These are phyloP conservation scores for Ovis canadensis DNA, from an alignment of 2,113 vertebrate species.

Conservation along the genomic window DNA sequence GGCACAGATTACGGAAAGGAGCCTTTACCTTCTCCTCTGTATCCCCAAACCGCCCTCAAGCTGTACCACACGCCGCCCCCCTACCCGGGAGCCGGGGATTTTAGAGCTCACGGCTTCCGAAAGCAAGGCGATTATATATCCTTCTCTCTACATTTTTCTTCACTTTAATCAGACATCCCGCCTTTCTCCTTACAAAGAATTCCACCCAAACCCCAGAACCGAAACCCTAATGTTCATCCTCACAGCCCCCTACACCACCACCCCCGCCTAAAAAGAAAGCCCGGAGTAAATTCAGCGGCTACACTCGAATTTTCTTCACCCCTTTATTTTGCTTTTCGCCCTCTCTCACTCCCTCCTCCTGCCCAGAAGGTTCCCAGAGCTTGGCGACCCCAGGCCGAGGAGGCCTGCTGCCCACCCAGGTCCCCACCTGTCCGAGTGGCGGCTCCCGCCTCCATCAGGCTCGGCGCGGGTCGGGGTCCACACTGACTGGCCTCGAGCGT, in stretches of 20 bases:
- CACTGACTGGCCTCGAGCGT: background rate
- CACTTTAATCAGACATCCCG: background rate
- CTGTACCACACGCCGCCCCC: background rate
- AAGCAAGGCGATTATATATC: background rate
- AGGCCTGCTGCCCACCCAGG: background rate
- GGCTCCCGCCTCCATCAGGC: background rate
- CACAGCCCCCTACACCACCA: background rate
- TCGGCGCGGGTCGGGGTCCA: background rate
- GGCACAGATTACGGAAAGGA: background rate
- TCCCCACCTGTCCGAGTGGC: constrained; percentile 46
- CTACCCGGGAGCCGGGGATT: background rate
- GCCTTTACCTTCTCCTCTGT: no score
- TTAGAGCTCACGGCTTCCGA: background rate
- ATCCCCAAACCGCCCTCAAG: background rate
- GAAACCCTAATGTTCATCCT: background rate
- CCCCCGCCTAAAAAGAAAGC: background rate
- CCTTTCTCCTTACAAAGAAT: background rate
- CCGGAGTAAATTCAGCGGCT: background rate
- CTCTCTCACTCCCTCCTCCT: background rate
- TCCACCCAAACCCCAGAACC: background rate
- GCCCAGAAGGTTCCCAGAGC: background rate
- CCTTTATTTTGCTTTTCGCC: constrained; percentile 29
- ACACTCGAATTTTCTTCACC: background rate
- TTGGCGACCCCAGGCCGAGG: background rate
- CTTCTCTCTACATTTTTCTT: background rate